A percentile compares a stretch with the other conserved stretches of the same genome.
Evolutionary conservation across 2,797 vertebrate genomes (phyloP).

Genomic region (Margarornis squamiger): DNA sequence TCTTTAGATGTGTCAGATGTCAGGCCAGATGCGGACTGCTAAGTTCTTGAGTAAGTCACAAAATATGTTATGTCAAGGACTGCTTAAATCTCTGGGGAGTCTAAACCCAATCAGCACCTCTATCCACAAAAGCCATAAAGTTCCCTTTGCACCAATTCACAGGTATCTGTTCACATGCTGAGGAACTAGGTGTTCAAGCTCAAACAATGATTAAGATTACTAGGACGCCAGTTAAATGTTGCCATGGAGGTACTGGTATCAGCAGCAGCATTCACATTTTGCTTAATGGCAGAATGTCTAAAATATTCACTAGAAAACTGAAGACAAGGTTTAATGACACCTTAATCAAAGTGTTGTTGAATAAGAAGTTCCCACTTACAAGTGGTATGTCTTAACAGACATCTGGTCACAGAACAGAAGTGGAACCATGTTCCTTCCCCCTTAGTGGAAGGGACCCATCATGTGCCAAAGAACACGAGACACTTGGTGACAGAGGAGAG

Average conservation of each 20-base stretch:
- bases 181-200: neutral
- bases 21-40: neutral
- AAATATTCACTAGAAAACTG: neutral
- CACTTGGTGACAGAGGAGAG: neutral
- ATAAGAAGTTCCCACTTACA: neutral
- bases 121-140: neutral
- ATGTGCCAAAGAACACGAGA: neutral
- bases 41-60: neutral
- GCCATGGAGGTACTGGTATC: neutral
- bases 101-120: neutral
- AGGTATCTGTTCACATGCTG: neutral
- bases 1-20: neutral
- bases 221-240: neutral
- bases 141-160: neutral
- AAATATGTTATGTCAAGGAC: fast-evolving
- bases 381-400: neutral
- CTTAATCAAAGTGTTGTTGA: neutral
- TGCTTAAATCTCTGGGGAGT: neutral
- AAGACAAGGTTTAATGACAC: neutral
- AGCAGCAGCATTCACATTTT: neutral
- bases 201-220: neutral
- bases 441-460: neutral
- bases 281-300: neutral
- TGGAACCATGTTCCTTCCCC: neutral
- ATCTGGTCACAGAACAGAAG: neutral